phyloP scores from a whole-genome alignment of 2,113 vertebrate genomes.

The Phasianus colchicus region DNA sequence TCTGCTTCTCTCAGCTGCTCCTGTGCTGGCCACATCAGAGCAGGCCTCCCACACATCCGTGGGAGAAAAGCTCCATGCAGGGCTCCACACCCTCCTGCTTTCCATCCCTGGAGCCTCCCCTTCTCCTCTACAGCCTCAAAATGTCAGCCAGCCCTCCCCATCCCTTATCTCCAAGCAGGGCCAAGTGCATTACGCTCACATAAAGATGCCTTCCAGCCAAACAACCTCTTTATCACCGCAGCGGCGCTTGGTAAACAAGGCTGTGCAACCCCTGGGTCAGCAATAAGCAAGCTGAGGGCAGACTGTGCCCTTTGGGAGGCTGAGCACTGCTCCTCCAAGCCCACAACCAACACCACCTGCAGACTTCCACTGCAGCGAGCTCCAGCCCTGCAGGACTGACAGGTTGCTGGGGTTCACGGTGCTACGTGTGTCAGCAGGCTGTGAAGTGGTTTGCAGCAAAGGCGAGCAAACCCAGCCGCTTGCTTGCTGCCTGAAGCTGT shows the following conservation, averaged over 20 bases:
- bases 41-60: neutral
- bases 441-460: rapidly evolving
- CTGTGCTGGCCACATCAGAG: neutral
- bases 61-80: neutral
- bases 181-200: neutral
- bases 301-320: neutral
- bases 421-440: rapidly evolving
- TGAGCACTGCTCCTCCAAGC: neutral
- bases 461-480: neutral
- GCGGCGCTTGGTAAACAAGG: neutral
- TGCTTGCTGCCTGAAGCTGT: neutral
- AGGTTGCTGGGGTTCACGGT: neutral
- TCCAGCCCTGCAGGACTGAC: neutral
- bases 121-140: neutral
- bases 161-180: neutral
- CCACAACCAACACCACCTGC: neutral
- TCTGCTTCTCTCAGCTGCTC: neutral
- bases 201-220: neutral
- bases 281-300: neutral
- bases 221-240: neutral
- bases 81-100: neutral
- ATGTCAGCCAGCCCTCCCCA: neutral
- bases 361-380: neutral
- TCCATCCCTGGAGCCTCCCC: neutral
- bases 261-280: neutral